Conservation (phyloP, 64 coral and sea anemone species). For the Montipora capricornis region DNA sequence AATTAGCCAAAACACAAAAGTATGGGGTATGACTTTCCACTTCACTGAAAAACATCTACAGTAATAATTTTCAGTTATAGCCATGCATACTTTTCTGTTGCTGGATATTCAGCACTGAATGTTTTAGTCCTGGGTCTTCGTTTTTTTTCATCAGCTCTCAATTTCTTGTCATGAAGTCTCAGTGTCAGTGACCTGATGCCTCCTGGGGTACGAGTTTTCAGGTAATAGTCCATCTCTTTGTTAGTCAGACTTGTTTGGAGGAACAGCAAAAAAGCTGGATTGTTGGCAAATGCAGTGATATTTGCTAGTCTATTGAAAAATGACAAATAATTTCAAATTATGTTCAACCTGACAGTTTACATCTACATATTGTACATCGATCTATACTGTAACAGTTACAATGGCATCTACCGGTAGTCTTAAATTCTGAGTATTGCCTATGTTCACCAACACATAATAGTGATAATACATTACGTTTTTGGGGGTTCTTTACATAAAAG, state of each 20-base stretch:
- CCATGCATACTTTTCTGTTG: conserved; percentile 65
- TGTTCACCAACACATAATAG: too few species aligned
- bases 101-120: conserved; percentile 82
- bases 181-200: conserved; percentile 80
- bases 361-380: too few species aligned
- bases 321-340: not conserved
- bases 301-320: conserved; percentile 57
- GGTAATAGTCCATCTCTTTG: conserved; percentile 79
- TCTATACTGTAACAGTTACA: too few species aligned
- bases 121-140: conserved; percentile 39
- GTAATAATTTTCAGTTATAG: too few species aligned
- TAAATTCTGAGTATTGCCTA: too few species aligned
- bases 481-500: too few species aligned
- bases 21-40: too few species aligned
- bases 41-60: too few species aligned
- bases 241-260: conserved; percentile 69
- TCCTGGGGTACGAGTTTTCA: conserved; percentile 76
- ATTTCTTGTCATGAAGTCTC: conserved; percentile 66
- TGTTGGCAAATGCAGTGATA: conserved; percentile 65
- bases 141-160: conserved; percentile 2
- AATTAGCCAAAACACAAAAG: too few species aligned
- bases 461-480: too few species aligned
- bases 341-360: not conserved
- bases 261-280: conserved; percentile 77
- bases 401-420: too few species aligned